phyloP scores from a whole-genome alignment of 2,888 invertebrate species.

The Criorhina ranunculi region DNA sequence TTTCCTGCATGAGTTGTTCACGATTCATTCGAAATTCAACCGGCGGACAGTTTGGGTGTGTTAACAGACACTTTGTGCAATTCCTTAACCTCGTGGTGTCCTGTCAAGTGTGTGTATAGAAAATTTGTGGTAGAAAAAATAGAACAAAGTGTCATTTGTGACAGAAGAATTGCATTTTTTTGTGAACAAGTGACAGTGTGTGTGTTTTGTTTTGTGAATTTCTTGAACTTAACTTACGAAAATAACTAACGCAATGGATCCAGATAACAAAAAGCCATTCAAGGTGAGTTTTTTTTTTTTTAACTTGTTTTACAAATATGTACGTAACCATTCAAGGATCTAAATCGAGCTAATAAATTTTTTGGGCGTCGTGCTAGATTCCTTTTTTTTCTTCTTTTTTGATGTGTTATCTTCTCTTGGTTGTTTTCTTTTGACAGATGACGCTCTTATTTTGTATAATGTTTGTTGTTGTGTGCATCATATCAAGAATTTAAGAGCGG shows the following conservation, averaged over 20 bases:
- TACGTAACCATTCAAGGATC: no score
- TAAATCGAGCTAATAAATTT: no score
- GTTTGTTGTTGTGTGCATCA: constrained; percentile 9
- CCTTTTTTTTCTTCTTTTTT: constrained; percentile 40
- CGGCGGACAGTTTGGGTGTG: constrained; percentile 76
- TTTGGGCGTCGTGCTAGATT: constrained; percentile 68
- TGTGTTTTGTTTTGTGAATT: constrained; percentile 14
- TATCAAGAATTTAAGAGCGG: constrained; percentile 63
- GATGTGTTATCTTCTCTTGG: constrained; percentile 20
- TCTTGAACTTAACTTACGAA: constrained; percentile 22
- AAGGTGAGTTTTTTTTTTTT: constrained; percentile 77
- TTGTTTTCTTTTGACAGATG: constrained; percentile 26
- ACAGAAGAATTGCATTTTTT: constrained; percentile 15
- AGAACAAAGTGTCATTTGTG: constrained; percentile 14
- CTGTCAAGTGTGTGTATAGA: constrained; percentile 61
- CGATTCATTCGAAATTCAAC: constrained; percentile 77
- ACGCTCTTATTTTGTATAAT: constrained; percentile 22
- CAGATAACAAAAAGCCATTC: constrained; percentile 79
- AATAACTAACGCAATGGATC: constrained; percentile 75
- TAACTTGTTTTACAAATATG: not conserved
- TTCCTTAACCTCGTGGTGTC: constrained; percentile 62
- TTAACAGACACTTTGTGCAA: constrained; percentile 35
- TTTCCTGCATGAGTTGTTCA: constrained; percentile 41
- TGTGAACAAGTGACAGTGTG: constrained; percentile 26
- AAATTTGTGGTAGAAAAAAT: constrained; percentile 28